A percentile compares a stretch with the other conserved stretches of the same genome.
phyloP scores from a whole-genome alignment of 2,888 invertebrate species.

The Allolobophora icterica region DNA sequence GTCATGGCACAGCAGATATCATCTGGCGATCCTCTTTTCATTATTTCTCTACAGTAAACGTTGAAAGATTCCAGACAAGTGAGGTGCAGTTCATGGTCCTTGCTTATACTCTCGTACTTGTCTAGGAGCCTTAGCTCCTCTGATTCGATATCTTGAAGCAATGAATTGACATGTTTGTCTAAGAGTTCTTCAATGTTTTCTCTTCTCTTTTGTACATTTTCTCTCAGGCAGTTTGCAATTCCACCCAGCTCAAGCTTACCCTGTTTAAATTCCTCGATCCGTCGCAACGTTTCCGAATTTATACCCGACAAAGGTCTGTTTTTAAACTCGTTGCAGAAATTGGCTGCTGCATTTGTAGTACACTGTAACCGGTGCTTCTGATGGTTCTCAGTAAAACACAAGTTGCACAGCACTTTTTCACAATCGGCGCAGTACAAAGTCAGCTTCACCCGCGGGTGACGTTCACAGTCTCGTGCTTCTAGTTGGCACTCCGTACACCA shows the following conservation, averaged over 20 bases:
- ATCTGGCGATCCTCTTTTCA: neutral
- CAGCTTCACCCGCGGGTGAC: neutral
- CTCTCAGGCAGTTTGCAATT: neutral
- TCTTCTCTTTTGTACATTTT: neutral
- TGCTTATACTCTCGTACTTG: neutral
- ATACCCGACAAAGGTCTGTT: neutral
- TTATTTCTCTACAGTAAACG: neutral
- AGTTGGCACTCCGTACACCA: no score
- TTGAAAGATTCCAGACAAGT: neutral
- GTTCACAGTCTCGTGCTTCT: neutral
- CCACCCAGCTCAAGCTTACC: neutral
- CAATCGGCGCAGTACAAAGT: neutral
- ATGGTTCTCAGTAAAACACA: neutral
- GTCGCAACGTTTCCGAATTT: neutral
- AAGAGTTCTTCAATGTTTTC: neutral
- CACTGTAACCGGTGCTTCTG: neutral
- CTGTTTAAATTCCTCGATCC: neutral
- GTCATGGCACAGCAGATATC: neutral
- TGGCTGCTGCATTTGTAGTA: neutral
- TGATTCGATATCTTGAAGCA: neutral
- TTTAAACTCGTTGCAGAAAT: neutral
- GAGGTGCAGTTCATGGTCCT: neutral
- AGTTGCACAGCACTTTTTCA: neutral
- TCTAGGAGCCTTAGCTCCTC: neutral
- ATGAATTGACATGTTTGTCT: neutral